Conservation (phyloP, 2,797 vertebrate genomes). For the Falco concolor region DNA sequence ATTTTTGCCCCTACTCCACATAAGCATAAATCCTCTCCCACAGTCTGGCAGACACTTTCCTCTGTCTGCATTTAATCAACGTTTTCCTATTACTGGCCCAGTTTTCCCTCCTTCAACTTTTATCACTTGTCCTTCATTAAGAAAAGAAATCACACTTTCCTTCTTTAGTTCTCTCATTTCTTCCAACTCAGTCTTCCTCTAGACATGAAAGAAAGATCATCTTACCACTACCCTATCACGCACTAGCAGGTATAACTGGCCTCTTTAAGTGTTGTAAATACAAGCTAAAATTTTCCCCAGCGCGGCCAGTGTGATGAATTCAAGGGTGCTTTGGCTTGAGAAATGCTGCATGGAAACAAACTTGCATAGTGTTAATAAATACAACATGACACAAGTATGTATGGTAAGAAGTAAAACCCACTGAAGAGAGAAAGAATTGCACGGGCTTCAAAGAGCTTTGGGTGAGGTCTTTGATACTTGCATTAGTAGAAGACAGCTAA, state of each 20-base stretch:
- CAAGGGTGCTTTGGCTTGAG: neutral
- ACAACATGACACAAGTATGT: neutral
- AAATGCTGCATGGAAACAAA: constrained; percentile 1
- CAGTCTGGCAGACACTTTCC: constrained; percentile 5
- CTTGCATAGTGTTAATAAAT: neutral
- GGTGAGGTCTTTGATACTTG: neutral
- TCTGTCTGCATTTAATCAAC: constrained; percentile 34
- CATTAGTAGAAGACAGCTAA: neutral
- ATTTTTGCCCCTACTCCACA: neutral
- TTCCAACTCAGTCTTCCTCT: neutral
- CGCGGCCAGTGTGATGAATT: neutral
- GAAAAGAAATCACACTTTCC: constrained; percentile 11
- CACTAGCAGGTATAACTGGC: neutral
- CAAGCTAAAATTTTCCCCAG: neutral
- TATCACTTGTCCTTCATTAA: constrained; percentile 15
- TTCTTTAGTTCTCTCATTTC: neutral
- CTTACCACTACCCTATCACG: neutral
- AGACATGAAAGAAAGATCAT: neutral
- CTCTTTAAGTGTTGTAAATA: neutral
- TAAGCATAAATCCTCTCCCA: neutral
- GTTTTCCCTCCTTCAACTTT: neutral
- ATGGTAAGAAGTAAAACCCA: neutral
- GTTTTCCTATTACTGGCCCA: constrained; percentile 23
- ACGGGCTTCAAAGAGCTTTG: neutral
- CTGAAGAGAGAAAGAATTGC: neutral